Base-by-base conservation (phyloP, 53 echinoderm and acorn worm species). In the Henricia sp. region DNA sequence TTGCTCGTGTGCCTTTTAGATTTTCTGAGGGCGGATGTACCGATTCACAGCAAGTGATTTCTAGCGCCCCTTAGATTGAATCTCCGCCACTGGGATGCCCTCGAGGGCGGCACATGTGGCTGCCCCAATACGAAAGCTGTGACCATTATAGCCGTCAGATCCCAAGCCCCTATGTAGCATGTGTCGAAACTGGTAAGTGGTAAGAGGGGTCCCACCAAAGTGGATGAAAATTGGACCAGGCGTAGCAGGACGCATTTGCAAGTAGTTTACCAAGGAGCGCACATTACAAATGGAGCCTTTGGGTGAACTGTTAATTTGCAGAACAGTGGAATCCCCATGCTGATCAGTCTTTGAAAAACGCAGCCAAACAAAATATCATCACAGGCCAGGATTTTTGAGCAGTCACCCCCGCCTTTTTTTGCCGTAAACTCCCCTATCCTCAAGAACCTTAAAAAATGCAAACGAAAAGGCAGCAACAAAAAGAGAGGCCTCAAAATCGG, bases 381-480 rank as follows among this genome's bases (percentile, higher is more conserved):
- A 29, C 68, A 2, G 13, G 36, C 52, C 38, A 83, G 26, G 4
- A 52, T 52, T 17, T 40, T 39, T 9, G 82, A 82, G 37, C 23
- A 10, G 14, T 46, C 44, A 10, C 32, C 33, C 42, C 4, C 14
- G 5, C 0, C 54, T 9, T 20, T 68, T 30, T 43, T 9, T 23
- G 50, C 43, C n/a, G 75, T 75, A 29, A 86, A 46, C 53, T 86
- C 86, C 21, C 86, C 64, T 23, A 86, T 67, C 41, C 86, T 30
- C 16, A 86, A 36, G 39, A 75, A 17, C 77, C 86, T n/a, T 6
- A 67, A 74, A 86, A 14, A 52, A 52, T 25, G 72, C 72, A 46
- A 72, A 21, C 20, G 52, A 26, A 36, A 52, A 51, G 17, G 52
- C 51, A 2, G 37, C 29, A 6, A 16, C 9, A 41, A 87, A 68